Percentiles rank a stretch among this genome's conserved stretches.
Evolutionary conservation across 2,888 invertebrate genomes (phyloP).

Genomic region (Drosophila tripunctata): DNA sequence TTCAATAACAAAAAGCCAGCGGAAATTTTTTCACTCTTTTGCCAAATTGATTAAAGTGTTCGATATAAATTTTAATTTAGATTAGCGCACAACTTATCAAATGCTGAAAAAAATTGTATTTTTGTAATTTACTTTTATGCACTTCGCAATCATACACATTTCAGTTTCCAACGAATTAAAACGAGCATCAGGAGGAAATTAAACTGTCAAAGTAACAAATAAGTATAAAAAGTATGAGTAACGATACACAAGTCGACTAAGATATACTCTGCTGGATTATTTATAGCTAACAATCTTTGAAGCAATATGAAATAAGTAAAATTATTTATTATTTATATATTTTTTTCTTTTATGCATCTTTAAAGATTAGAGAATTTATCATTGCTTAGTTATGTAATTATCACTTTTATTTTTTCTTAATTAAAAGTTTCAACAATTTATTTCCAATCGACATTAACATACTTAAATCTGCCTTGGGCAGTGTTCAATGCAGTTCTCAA

Average conservation of each 20-base stretch:
- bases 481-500: no score
- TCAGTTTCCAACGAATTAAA: slow-evolving; percentile 37
- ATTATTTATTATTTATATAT: no score
- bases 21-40: slow-evolving; percentile 26
- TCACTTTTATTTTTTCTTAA: no score
- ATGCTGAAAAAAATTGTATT: background rate
- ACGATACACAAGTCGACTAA: background rate
- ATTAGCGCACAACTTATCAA: background rate
- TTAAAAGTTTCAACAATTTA: no score
- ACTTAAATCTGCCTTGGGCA: no score
- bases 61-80: slow-evolving; percentile 13
- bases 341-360: no score
- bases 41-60: slow-evolving; percentile 31
- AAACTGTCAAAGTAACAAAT: slow-evolving; percentile 27
- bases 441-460: no score
- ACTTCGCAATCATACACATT: slow-evolving; percentile 41
- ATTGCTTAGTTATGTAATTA: no score
- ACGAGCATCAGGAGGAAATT: slow-evolving; percentile 44
- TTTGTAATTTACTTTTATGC: slow-evolving; percentile 45
- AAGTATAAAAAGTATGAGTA: background rate
- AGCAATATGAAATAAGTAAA: no score
- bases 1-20: slow-evolving; percentile 3
- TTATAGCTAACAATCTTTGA: no score
- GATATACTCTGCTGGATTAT: background rate
- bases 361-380: no score